Evolutionary conservation across 1,140 invertebrate genomes (phyloP).

Genomic region (Leptoteleia sp.): DNA sequence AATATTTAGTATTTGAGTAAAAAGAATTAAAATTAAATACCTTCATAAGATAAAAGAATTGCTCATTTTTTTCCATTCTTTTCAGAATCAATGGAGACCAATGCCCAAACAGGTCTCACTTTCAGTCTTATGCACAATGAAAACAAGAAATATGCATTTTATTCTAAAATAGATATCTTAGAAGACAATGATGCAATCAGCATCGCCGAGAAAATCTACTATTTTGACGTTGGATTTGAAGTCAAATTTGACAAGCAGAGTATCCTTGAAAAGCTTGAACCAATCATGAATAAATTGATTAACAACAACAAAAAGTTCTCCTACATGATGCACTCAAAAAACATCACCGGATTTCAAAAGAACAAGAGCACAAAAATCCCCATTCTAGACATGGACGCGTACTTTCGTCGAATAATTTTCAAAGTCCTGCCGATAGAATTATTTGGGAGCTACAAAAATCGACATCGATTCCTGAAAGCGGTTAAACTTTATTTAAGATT

Average conservation of each 20-base stretch:
- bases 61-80: too few relatives aligned
- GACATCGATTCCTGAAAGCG: slow-evolving; percentile 35
- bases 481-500: slow-evolving; percentile 36
- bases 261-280: slow-evolving; percentile 11
- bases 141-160: slow-evolving; percentile 27
- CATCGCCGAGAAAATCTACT: slow-evolving; percentile 16
- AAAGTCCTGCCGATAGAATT: slow-evolving; percentile 35
- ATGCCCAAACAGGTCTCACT: not conserved
- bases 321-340: slow-evolving; percentile 24
- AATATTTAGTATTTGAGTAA: too few relatives aligned
- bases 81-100: too few relatives aligned
- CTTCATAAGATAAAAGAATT: too few relatives aligned
- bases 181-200: slow-evolving; percentile 3
- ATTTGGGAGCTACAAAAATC: slow-evolving; percentile 45
- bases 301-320: slow-evolving; percentile 37
- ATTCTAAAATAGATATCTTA: slow-evolving; percentile 23
- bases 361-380: slow-evolving; percentile 24
- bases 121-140: slow-evolving; percentile 41
- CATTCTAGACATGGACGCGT: slow-evolving; percentile 8
- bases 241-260: not conserved
- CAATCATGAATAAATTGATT: slow-evolving; percentile 15
- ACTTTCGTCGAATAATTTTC: slow-evolving; percentile 34
- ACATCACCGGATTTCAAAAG: slow-evolving; percentile 34
- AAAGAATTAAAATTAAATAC: too few relatives aligned
- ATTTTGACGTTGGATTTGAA: slow-evolving; percentile 17